Conservation (phyloP, 2,113 vertebrate genomes). For the Marmota monax region DNA sequence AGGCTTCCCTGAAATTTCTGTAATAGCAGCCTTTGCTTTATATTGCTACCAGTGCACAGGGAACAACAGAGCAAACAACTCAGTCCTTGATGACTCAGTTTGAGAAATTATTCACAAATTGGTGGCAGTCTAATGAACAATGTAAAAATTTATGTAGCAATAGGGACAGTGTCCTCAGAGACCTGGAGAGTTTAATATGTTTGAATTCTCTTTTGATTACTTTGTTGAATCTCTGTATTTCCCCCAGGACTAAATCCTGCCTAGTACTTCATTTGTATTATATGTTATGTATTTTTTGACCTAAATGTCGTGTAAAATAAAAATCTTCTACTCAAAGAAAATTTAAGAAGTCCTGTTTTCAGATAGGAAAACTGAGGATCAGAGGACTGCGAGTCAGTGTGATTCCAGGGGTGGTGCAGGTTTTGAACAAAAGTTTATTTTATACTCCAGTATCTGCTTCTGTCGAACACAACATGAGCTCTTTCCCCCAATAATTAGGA, state of each 20-base stretch:
- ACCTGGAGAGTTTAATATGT: not conserved
- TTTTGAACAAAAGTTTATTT: not conserved
- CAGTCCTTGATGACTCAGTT: constrained; percentile 54
- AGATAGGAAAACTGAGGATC: not conserved
- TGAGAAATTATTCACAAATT: constrained; percentile 46
- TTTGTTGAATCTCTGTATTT: not conserved
- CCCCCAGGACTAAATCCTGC: not conserved
- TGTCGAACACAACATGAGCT: not conserved
- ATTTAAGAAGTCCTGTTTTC: not conserved
- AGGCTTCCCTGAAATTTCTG: not conserved
- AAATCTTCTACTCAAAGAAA: not conserved
- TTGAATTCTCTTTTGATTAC: constrained; percentile 15
- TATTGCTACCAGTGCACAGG: not conserved
- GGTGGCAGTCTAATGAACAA: not conserved
- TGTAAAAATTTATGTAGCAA: not conserved
- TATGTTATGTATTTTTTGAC: not conserved
- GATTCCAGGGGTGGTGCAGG: not conserved
- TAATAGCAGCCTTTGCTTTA: constrained; percentile 16
- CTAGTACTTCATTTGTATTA: not conserved
- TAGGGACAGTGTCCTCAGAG: constrained; percentile 58
- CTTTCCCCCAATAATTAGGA: not conserved
- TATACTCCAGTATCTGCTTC: not conserved
- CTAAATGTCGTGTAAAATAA: not conserved
- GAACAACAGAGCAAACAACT: not conserved
- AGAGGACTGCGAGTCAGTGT: not conserved